Evolutionary conservation across 1,140 invertebrate species (phyloP).

Genomic region (Venustaconcha ellipsiformis): DNA sequence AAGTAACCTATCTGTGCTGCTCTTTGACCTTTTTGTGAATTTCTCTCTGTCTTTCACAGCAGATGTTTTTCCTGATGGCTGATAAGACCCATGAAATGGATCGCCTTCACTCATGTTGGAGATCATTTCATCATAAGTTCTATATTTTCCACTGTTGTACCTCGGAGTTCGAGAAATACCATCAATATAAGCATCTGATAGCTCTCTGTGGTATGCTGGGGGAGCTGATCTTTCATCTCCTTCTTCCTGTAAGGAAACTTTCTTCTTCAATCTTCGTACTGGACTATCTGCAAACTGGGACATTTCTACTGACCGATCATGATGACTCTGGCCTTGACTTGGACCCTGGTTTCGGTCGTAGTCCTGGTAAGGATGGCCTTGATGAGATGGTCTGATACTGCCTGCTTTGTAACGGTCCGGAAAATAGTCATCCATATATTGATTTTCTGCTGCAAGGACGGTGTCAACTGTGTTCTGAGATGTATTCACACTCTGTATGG

Average conservation of each 20-base stretch:
- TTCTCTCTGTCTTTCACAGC: conserved; percentile 13
- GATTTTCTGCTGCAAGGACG: neutral
- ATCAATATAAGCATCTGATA: conserved; percentile 15
- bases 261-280: neutral
- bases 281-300: conserved; percentile 2
- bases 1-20: neutral
- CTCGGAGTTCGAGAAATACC: conserved; percentile 10
- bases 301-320: conserved; percentile 10
- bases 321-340: neutral
- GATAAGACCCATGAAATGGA: conserved; percentile 22
- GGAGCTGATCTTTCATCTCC: conserved; percentile 1
- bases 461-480: neutral
- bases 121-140: conserved; percentile 29
- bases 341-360: neutral
- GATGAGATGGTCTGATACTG: conserved; percentile 17
- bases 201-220: neutral
- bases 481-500: conserved; percentile 6
- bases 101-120: conserved; percentile 16
- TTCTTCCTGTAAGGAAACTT: conserved; percentile 11
- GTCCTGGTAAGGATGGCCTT: conserved; percentile 2
- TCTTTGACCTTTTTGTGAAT: neutral
- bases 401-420: conserved; percentile 5
- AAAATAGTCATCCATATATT: conserved; percentile 1
- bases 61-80: conserved; percentile 24
- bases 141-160: conserved; percentile 15